phyloP scores from a whole-genome alignment of 2,797 vertebrate species.

The Rhabdophis nuchalis region DNA sequence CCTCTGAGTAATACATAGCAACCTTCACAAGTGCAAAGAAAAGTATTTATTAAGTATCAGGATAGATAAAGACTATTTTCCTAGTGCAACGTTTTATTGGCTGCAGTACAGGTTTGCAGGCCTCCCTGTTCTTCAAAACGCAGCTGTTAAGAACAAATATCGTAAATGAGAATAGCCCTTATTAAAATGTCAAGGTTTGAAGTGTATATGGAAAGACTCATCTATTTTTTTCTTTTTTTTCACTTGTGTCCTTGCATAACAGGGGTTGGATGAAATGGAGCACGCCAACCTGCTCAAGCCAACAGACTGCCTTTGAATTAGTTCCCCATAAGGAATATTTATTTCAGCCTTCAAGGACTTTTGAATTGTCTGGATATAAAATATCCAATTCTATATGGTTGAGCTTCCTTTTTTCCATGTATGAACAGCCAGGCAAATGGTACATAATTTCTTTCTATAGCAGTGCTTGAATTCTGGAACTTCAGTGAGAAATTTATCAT shows the following conservation, averaged over 20 bases:
- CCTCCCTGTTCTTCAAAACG: neutral
- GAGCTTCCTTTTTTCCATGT: neutral
- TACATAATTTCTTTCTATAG: neutral
- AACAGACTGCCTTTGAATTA: slow-evolving; percentile 6
- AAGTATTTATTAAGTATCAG: neutral
- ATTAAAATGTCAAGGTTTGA: neutral
- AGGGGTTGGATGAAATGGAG: neutral
- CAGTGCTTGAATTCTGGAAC: neutral
- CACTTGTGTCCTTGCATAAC: neutral
- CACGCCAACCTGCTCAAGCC: slow-evolving; percentile 7
- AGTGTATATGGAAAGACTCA: neutral
- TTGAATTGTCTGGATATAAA: neutral
- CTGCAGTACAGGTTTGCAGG: neutral
- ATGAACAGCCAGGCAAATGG: neutral
- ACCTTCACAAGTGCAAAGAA: neutral
- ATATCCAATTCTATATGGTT: neutral
- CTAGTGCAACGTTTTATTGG: neutral
- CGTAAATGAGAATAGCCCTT: neutral
- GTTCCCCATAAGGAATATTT: neutral
- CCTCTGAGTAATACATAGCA: neutral
- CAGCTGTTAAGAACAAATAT: neutral
- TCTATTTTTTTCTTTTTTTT: slow-evolving; percentile 2
- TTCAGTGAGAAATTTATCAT: neutral
- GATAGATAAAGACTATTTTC: neutral
- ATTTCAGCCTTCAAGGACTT: neutral